Evolutionary conservation across 1,140 invertebrate genomes (phyloP), one percentile per base, ranked within the genome.

Genomic region (Neotoxoptera formosana): DNA sequence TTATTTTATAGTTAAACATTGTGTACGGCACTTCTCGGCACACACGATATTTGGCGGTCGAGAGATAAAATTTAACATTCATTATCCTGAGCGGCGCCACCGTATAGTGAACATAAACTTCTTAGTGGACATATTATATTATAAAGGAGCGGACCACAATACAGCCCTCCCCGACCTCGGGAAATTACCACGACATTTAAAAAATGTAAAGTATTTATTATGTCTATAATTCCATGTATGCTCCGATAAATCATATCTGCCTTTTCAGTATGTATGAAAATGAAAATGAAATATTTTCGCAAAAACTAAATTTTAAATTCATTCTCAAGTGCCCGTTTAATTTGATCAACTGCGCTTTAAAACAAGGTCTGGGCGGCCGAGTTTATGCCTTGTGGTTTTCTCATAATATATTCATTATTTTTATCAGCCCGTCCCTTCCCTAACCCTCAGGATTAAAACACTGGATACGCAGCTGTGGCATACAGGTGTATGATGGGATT

Each of bases 321-420:
- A 67, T 67, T 30, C 30, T 25, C 25, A 67, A 67, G 60, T 67
- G 14, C 11, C 9, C 30, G 30, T 67, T n/a, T 11, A 60, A 60
- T 67, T 67, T n/a, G 30, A 4, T 30, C 3, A 2, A 67, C 60
- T 67, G 3, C 3, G 56, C 56, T 60, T 60, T 67, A 67, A n/a
- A 67, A 67, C 30, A 14, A n/a, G 60, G 60, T n/a, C 25, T 67
- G 60, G 25, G 0, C 30, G 30, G 9, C 9, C 30, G 56, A 11
- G 25, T 67, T 67, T 67, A 2, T 67, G 60, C 60, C 60, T n/a
- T 30, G 60, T 30, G 30, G 60, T 67, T 67, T 30, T 67, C 2
- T 67, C 60, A 67, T 67, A 67, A 67, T 67, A 67, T 67, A 67
- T 67, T 67, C 60, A 67, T 67, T 67, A 67, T n/a, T 67, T 67